Evolutionary conservation across 2,888 invertebrate genomes (phyloP).

Genomic region (Cabera pusaria): DNA sequence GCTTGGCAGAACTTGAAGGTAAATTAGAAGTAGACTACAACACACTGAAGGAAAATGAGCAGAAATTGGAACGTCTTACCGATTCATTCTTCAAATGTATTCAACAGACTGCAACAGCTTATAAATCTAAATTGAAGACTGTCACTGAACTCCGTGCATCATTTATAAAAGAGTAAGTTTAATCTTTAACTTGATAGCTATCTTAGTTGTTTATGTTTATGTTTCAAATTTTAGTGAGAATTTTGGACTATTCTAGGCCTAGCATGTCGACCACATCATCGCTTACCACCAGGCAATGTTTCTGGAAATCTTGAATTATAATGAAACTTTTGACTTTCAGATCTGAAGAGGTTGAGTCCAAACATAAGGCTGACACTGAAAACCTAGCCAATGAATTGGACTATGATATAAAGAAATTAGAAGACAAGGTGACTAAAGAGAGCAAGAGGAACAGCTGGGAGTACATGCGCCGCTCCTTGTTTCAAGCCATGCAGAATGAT

Average conservation of each 20-base stretch:
- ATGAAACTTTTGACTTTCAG: constrained; percentile 44
- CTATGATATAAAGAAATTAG: constrained; percentile 59
- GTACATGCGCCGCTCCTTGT: constrained; percentile 57
- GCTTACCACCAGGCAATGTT: too few relatives aligned
- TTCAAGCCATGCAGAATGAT: constrained; percentile 68
- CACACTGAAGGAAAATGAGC: constrained; percentile 65
- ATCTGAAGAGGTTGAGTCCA: constrained; percentile 58
- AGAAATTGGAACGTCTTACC: constrained; percentile 63
- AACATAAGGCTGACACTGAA: constrained; percentile 54
- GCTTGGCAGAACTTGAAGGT: constrained; percentile 50
- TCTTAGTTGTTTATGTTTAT: too few relatives aligned
- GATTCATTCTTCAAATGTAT: constrained; percentile 60
- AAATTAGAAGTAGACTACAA: constrained; percentile 60
- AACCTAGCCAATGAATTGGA: constrained; percentile 62
- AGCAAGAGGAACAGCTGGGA: constrained; percentile 67
- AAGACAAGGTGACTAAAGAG: constrained; percentile 63
- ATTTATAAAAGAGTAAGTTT: constrained; percentile 60
- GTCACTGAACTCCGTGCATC: constrained; percentile 55
- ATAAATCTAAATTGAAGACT: constrained; percentile 58
- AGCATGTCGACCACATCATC: too few relatives aligned
- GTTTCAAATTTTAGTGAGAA: too few relatives aligned
- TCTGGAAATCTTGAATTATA: too few relatives aligned
- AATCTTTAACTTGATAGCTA: too few relatives aligned
- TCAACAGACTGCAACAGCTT: constrained; percentile 59
- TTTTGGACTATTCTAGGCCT: too few relatives aligned